Evolutionary conservation across 2,888 invertebrate genomes (phyloP).

Genomic region (Cancer borealis): DNA sequence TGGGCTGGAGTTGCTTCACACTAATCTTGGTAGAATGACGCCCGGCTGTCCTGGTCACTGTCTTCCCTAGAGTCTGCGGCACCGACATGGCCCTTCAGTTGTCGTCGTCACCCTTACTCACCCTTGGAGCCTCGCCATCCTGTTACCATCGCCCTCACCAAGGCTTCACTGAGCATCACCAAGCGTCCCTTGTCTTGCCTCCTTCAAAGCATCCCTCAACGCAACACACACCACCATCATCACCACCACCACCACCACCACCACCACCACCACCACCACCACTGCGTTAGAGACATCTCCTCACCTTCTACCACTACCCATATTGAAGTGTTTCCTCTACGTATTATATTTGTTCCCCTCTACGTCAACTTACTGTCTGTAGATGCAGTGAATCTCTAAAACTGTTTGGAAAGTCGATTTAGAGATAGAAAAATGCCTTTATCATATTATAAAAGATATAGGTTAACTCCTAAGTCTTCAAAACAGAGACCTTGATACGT

Average conservation of each 20-base stretch:
- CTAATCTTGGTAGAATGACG: conserved; percentile 60
- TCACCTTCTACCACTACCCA: too few species aligned
- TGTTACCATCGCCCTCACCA: not conserved
- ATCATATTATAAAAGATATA: too few species aligned
- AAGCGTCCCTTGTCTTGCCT: conserved; percentile 24
- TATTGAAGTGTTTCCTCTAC: not conserved
- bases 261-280: too few species aligned
- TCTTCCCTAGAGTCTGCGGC: conserved; percentile 48
- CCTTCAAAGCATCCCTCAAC: not conserved
- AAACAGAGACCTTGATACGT: too few species aligned
- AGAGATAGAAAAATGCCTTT: too few species aligned
- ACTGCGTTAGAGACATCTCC: too few species aligned
- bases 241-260: too few species aligned
- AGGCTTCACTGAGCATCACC: not conserved
- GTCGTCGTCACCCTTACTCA: not conserved
- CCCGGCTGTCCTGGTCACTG: conserved; percentile 45
- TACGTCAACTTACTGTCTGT: not conserved
- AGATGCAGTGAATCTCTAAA: too few species aligned
- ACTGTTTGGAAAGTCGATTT: too few species aligned
- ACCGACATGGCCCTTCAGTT: not conserved
- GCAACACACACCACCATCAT: not conserved
- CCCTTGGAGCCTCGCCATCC: not conserved
- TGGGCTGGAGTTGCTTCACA: conserved; percentile 45
- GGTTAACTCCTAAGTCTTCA: too few species aligned
- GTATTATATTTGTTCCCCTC: too few species aligned